Evolutionary conservation across 2,888 invertebrate genomes (phyloP), one percentile per base, ranked within the genome.

Genomic region (Romanomermis culicivorax): DNA sequence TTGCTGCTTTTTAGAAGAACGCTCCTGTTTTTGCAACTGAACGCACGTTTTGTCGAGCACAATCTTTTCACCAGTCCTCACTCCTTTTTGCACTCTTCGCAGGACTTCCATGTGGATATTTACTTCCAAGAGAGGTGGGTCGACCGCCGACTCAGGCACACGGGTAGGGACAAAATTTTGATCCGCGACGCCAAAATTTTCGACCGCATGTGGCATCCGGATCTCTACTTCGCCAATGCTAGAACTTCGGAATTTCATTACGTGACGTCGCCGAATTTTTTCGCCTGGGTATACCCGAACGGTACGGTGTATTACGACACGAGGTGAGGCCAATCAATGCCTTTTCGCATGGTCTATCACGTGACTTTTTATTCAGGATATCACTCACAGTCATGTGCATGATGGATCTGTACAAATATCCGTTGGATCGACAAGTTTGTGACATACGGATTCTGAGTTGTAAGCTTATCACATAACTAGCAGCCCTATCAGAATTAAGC

Each of bases 171-270:
- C 24, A 56, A 65, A 48, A 63, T 66, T 14, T 60, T 67, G 2
- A 61, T 67, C 49, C 67, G 63, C 26, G 50, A 54, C 23, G 26
- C 4, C 27, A 26, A 26, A 14, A 48, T 56, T 17, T 56, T 49
- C 43, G 36, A 49, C 14, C 55, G 60, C 27, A 60, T 67, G 20
- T 66, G 65, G 65, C 63, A 63, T 55, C 65, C 64, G 1, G 66
- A 66, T 54, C 53, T 66, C 4, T 67, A 68, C 58, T 67, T 67
- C 54, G 68, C 67, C 2, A 67, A 67, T 51, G 68, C 67, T 3
- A 56, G 65, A 29, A 62, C 62, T 1, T 62, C 67, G 45, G 57
- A 57, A 26, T 67, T 68, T 54, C 67, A 67, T 56, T 59, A 64
- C 20, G 67, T 67, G 11, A 67, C 68, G 4, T 58, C 60, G 51